Conservation (phyloP, 2,888 invertebrate genomes). For the Pelosia muscerda region DNA sequence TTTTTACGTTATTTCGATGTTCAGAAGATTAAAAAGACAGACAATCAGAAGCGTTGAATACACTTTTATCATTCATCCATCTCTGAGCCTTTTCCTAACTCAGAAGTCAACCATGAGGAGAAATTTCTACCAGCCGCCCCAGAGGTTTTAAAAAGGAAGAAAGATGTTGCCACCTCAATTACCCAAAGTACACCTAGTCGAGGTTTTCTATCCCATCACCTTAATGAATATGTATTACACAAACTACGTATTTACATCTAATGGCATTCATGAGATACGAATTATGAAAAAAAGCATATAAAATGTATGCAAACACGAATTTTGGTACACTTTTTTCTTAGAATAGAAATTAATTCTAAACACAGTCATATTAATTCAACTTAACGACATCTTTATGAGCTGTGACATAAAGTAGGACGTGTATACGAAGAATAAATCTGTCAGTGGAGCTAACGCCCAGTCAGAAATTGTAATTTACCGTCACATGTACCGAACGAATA, state of each 20-base stretch:
- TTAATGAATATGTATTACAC: not conserved
- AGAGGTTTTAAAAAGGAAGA: no score
- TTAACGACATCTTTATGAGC: conserved; percentile 82
- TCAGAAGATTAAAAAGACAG: no score
- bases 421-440: conserved; percentile 81
- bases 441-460: conserved; percentile 75
- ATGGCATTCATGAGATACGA: not conserved
- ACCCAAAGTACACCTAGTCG: not conserved
- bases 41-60: no score
- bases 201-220: not conserved
- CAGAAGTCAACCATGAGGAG: no score
- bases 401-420: conserved; percentile 81
- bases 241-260: not conserved
- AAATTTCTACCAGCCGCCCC: no score
- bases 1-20: not conserved
- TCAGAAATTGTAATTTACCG: conserved; percentile 82
- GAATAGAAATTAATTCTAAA: conserved; percentile 70
- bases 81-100: no score
- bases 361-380: conserved; percentile 75
- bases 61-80: no score
- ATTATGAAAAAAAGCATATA: not conserved
- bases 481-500: conserved; percentile 69
- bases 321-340: conserved; percentile 54
- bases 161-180: no score
- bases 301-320: conserved; percentile 18